Base-by-base conservation (phyloP, 2,888 invertebrate genomes). In the Epistrophe eligans region DNA sequence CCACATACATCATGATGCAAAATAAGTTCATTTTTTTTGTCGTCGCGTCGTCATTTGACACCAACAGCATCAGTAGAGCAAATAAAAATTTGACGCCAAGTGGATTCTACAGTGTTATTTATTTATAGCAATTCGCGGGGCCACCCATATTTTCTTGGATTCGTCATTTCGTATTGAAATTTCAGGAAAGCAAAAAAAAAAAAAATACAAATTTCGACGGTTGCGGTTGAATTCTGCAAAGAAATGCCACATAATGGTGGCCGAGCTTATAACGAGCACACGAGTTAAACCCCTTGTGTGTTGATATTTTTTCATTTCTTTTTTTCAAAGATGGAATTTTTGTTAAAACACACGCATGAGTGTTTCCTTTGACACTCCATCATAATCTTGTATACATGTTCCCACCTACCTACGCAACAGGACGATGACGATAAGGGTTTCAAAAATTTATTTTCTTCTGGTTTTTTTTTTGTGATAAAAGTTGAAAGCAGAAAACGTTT, bases 261-360 rank as follows among this genome's bases (percentile, higher is more conserved):
- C 77, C 74, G 67, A 58, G 67, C 58, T 81, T 60, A 71, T 87
- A 82, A 82, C 79, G 74, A 87, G 79, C 85, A 38, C 10, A n/a
- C 8, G 15, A 70, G 71, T 79, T 83, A 76, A 24, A 24, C 24
- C 79, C 83, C 83, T 76, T 76, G 71, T 76, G 70, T 70, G 70
- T 40, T 79, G 76, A 83, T 79, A 76, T 76, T 83, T 79, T 24
- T 76, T 76, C 70, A 77, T 71, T 79, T 82, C 74, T 79, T 64
- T 87, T 87, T 66, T 82, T 87, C 72, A 87, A 87, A 82, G 76
- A 80, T 79, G 72, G 52, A 83, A 82, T 79, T 87, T 24, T 70
- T 83, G 76, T 79, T 79, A 73, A 83, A 83, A 83, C 66, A 72
- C 58, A 79, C 83, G 87, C 87, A 79, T 87, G 87, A 87, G 83